These are phyloP conservation scores for Conchocele bisecta DNA, from an alignment of 2,888 invertebrate species.

Conservation along the genomic window DNA sequence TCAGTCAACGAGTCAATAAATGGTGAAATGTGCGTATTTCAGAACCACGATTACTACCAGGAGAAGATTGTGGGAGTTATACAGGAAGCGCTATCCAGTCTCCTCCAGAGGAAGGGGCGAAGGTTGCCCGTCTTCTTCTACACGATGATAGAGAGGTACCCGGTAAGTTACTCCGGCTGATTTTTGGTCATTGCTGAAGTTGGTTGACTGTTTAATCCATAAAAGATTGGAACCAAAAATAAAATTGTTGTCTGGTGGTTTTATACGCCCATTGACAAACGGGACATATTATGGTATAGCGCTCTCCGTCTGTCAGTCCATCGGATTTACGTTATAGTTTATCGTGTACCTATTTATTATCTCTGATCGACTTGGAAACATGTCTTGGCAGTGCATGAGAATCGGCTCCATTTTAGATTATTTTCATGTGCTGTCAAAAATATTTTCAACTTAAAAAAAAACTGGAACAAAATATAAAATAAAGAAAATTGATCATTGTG, in stretches of 20 bases:
- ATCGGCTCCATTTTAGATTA: too few relatives aligned
- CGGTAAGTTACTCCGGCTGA: slow-evolving; percentile 58
- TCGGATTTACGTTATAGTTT: neutral
- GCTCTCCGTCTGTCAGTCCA: neutral
- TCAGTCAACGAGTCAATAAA: too few relatives aligned
- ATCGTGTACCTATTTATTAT: too few relatives aligned
- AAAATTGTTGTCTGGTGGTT: neutral
- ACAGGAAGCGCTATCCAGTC: slow-evolving; percentile 17
- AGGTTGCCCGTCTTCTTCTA: slow-evolving; percentile 56
- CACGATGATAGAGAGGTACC: slow-evolving; percentile 64
- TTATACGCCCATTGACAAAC: neutral
- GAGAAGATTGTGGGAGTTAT: slow-evolving; percentile 32
- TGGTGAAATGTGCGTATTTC: too few relatives aligned
- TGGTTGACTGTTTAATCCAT: neutral
- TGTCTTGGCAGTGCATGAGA: too few relatives aligned
- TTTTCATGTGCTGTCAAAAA: too few relatives aligned
- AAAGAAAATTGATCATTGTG: too few relatives aligned
- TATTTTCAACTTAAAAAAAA: too few relatives aligned
- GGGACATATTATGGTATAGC: neutral
- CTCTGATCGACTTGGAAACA: too few relatives aligned
- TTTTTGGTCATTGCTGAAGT: neutral
- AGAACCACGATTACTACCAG: slow-evolving; percentile 24
- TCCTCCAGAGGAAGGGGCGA: slow-evolving; percentile 32
- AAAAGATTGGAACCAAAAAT: neutral
- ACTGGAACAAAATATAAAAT: too few relatives aligned